Conservation (phyloP, 2,797 vertebrate species). For the Limosa lapponica region DNA sequence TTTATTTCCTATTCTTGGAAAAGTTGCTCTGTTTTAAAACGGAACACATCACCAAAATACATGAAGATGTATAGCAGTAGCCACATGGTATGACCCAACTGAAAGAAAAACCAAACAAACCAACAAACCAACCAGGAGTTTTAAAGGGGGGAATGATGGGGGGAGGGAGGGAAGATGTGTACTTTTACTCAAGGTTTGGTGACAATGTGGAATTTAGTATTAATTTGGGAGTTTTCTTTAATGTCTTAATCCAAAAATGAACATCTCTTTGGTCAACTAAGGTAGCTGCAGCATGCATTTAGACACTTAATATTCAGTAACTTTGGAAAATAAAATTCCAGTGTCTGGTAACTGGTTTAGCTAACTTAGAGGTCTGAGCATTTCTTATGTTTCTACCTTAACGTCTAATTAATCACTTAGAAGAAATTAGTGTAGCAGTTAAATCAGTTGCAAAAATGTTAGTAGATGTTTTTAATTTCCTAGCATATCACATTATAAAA, state of each 20-base stretch:
- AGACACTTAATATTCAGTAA: background rate
- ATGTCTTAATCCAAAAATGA: background rate
- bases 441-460: background rate
- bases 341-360: background rate
- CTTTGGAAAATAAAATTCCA: background rate
- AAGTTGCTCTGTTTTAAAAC: background rate
- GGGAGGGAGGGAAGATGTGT: background rate
- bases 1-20: background rate
- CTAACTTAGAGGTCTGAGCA: background rate
- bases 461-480: background rate
- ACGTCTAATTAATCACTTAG: background rate
- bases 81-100: background rate
- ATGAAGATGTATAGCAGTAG: background rate
- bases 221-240: background rate
- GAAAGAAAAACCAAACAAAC: background rate
- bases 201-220: background rate
- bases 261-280: background rate
- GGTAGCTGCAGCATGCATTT: background rate
- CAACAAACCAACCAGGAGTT: background rate
- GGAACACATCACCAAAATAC: background rate
- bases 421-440: background rate
- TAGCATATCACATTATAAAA: background rate
- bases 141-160: background rate
- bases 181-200: background rate
- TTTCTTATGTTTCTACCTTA: background rate